These are phyloP conservation scores for Pampusana beccarii DNA, from an alignment of 2,113 vertebrate species.

Conservation along the genomic window DNA sequence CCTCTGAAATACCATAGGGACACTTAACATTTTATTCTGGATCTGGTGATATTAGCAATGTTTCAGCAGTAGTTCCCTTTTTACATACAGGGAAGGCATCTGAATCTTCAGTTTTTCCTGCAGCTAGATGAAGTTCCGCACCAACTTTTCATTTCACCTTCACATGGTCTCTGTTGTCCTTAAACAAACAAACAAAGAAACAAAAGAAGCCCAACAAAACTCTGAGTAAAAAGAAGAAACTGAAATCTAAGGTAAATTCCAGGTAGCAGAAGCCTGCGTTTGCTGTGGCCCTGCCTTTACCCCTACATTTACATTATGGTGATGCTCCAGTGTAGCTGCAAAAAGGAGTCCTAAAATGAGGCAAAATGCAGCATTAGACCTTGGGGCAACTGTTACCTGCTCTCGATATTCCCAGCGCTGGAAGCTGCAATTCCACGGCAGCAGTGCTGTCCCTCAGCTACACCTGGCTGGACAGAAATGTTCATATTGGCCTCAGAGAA, in stretches of 20 bases:
- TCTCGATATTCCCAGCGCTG: neutral
- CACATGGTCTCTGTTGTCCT: neutral
- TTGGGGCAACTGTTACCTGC: neutral
- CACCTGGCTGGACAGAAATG: neutral
- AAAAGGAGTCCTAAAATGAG: neutral
- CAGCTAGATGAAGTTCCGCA: neutral
- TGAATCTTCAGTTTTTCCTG: neutral
- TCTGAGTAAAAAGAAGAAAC: neutral
- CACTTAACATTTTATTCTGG: conserved; percentile 36
- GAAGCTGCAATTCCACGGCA: neutral
- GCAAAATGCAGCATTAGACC: neutral
- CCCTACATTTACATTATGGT: neutral
- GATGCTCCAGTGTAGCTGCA: neutral
- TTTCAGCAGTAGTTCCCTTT: neutral
- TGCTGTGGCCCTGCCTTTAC: neutral
- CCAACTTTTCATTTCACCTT: neutral
- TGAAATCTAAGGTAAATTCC: neutral
- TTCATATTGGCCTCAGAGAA: neutral
- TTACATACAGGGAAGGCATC: neutral
- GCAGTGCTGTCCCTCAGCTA: neutral
- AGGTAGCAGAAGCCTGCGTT: neutral
- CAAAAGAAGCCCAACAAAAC: neutral
- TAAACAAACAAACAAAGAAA: neutral
- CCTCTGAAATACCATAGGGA: conserved; percentile 38
- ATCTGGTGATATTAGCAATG: neutral